Conservation (phyloP, 2,113 vertebrate species). For the Cyprinodon tularosa region DNA sequence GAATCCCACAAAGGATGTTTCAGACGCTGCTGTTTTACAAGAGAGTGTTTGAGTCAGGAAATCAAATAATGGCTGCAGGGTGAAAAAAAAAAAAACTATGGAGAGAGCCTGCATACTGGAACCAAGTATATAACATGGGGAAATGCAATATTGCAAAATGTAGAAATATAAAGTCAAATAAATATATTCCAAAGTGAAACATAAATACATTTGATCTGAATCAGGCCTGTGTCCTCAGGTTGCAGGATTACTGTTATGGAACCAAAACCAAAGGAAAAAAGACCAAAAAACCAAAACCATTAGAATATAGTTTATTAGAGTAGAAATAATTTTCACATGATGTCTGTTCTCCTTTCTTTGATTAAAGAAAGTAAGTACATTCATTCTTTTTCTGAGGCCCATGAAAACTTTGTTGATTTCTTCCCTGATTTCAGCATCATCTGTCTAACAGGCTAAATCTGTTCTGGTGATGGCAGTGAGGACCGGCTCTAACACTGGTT, state of each 20-base stretch:
- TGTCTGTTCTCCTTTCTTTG: background rate
- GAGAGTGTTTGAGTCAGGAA: too few species aligned
- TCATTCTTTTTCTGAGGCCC: background rate
- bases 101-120: too few species aligned
- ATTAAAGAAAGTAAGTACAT: background rate
- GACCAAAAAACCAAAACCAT: background rate
- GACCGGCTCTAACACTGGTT: slow-evolving; percentile 62
- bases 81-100: too few species aligned
- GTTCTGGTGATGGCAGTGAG: slow-evolving; percentile 66
- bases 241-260: background rate
- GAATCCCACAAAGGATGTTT: too few species aligned
- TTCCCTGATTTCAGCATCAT: background rate
- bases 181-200: background rate
- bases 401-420: background rate
- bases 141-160: too few species aligned
- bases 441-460: slow-evolving; percentile 18
- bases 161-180: background rate
- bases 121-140: too few species aligned
- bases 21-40: too few species aligned
- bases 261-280: background rate
- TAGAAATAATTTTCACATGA: background rate
- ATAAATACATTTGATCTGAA: background rate
- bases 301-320: background rate
- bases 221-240: background rate
- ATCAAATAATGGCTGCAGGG: too few species aligned